phyloP scores from a whole-genome alignment of 2,113 vertebrate genomes.

The Nycticebus coucang region DNA sequence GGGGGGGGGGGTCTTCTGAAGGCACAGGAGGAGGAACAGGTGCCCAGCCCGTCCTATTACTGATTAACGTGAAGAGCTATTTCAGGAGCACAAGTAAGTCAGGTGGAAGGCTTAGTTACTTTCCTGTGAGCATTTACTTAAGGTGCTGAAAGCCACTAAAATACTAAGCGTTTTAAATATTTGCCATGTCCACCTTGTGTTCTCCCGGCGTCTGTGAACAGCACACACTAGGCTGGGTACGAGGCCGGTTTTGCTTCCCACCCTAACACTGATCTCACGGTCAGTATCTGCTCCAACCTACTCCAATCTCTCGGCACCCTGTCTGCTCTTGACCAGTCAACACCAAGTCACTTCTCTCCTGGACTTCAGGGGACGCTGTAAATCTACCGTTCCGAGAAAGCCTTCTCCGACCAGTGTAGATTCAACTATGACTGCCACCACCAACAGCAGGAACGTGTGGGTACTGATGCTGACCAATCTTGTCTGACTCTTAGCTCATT shows the following conservation, averaged over 20 bases:
- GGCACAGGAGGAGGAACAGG: neutral
- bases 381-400: neutral
- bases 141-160: neutral
- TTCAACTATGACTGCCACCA: neutral
- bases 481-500: neutral
- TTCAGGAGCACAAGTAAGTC: neutral
- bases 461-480: neutral
- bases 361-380: neutral
- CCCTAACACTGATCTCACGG: neutral
- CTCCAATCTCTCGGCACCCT: neutral
- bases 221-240: neutral
- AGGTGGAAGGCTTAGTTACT: neutral
- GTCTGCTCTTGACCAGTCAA: neutral
- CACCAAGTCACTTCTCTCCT: neutral
- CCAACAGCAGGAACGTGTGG: neutral
- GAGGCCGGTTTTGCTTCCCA: neutral
- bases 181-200: neutral
- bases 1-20: neutral
- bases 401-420: neutral
- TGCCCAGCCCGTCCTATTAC: neutral
- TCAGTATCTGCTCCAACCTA: neutral
- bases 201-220: neutral
- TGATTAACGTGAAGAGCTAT: slow-evolving; percentile 23
- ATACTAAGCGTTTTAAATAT: neutral
- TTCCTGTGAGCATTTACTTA: neutral